Conservation (phyloP, 2,113 vertebrate genomes). For the Bucco capensis region DNA sequence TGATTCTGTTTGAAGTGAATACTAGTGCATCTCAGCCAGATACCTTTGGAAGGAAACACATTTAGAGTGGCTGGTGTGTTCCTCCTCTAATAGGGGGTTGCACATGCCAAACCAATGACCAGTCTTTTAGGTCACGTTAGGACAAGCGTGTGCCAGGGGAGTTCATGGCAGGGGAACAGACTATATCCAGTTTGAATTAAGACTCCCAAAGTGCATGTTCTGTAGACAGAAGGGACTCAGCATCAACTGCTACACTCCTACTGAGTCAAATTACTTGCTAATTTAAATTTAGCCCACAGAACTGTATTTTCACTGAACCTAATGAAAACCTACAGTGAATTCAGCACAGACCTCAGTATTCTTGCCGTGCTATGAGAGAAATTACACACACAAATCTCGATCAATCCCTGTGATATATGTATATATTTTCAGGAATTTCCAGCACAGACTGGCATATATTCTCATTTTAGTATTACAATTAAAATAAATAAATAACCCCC, state of each 20-base stretch:
- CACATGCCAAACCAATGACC: not conserved
- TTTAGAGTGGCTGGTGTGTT: not conserved
- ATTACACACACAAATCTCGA: not conserved
- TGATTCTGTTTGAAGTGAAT: not conserved
- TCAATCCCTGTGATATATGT: not conserved
- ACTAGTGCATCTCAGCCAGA: not conserved
- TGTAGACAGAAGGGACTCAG: conserved; percentile 38
- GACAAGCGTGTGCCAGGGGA: not conserved
- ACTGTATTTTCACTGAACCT: not conserved
- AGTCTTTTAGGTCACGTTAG: not conserved
- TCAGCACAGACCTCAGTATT: not conserved
- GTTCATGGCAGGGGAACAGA: not conserved
- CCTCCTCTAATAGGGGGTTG: not conserved
- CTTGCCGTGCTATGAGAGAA: not conserved
- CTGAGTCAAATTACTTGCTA: conserved; percentile 33
- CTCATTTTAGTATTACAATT: not conserved
- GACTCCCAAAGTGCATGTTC: not conserved
- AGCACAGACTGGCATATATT: not conserved
- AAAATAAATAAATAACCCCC: not conserved
- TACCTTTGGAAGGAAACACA: not conserved
- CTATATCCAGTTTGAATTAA: not conserved
- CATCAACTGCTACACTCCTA: conserved; percentile 15
- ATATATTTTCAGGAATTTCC: not conserved
- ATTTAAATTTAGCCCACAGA: conserved; percentile 29
- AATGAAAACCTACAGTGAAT: not conserved